phyloP scores from a whole-genome alignment of 2,113 vertebrate genomes.

The Diglossa brunneiventris region DNA sequence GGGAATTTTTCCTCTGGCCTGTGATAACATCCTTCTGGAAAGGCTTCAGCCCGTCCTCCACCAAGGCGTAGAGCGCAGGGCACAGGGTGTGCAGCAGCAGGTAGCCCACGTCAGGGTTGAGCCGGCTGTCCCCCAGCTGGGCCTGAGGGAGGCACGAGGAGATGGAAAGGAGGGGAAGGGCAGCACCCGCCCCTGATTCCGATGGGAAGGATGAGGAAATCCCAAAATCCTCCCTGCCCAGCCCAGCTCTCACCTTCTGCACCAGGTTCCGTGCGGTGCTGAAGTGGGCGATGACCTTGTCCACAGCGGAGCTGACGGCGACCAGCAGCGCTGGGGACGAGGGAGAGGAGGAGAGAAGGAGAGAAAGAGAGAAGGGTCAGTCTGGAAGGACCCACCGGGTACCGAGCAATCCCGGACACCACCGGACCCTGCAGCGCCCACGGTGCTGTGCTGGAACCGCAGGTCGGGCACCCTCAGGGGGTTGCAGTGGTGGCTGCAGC shows the following conservation, averaged over 20 bases:
- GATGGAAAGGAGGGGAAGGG: not conserved
- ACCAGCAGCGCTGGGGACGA: conserved; percentile 80
- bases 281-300: conserved; percentile 90
- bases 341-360: too few species aligned
- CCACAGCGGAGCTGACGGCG: conserved; percentile 85
- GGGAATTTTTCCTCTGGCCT: conserved; percentile 86
- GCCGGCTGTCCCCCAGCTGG: conserved; percentile 90
- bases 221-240: not conserved
- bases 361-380: not conserved
- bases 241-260: conserved; percentile 83
- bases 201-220: not conserved
- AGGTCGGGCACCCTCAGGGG: not conserved
- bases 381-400: not conserved
- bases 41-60: conserved; percentile 89
- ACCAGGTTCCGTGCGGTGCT: conserved; percentile 87
- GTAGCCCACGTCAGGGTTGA: conserved; percentile 89
- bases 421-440: not conserved
- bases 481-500: not conserved
- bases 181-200: not conserved
- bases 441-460: not conserved
- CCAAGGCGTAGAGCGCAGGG: conserved; percentile 84
- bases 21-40: conserved; percentile 94
- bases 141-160: conserved; percentile 70
- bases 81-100: conserved; percentile 90
- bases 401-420: not conserved